Percentiles rank a stretch among this genome's conserved stretches.
These are phyloP conservation scores for Lycaon pictus DNA, from an alignment of 2,113 vertebrate species.

Conservation along the genomic window DNA sequence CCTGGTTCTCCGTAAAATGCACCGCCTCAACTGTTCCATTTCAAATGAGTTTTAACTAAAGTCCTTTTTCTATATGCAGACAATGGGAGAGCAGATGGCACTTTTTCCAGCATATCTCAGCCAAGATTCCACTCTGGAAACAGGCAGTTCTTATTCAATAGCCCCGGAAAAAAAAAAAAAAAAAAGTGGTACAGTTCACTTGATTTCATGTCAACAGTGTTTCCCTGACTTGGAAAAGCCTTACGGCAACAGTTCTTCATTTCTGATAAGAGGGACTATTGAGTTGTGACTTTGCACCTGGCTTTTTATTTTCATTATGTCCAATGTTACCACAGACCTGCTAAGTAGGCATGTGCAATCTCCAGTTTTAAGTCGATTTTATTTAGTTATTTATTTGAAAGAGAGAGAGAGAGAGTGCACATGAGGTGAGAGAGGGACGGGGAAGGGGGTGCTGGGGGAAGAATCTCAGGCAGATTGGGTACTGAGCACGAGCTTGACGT, in stretches of 20 bases:
- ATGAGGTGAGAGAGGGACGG: not conserved
- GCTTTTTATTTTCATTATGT: not conserved
- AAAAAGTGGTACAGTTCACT: not conserved
- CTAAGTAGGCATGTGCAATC: not conserved
- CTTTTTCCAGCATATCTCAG: not conserved
- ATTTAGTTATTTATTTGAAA: not conserved
- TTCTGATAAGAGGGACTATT: not conserved
- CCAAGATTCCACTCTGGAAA: slow-evolving; percentile 57
- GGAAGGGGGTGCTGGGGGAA: not conserved
- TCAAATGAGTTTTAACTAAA: slow-evolving; percentile 40
- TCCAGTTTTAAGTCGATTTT: not conserved
- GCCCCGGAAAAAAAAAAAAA: not conserved
- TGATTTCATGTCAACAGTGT: not conserved
- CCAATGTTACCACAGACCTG: not conserved
- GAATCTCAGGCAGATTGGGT: not conserved
- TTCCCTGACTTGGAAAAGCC: slow-evolving; percentile 1
- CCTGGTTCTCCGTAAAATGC: not conserved
- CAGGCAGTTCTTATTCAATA: not conserved
- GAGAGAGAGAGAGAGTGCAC: not conserved
- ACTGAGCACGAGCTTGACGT: not conserved
- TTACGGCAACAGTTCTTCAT: not conserved
- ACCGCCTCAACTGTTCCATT: slow-evolving; percentile 12
- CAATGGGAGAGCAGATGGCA: slow-evolving; percentile 60
- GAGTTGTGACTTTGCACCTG: not conserved
- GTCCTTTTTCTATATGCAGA: slow-evolving; percentile 63